Base-by-base conservation (phyloP, 2,888 invertebrate species). In the Drosophila borborema region DNA sequence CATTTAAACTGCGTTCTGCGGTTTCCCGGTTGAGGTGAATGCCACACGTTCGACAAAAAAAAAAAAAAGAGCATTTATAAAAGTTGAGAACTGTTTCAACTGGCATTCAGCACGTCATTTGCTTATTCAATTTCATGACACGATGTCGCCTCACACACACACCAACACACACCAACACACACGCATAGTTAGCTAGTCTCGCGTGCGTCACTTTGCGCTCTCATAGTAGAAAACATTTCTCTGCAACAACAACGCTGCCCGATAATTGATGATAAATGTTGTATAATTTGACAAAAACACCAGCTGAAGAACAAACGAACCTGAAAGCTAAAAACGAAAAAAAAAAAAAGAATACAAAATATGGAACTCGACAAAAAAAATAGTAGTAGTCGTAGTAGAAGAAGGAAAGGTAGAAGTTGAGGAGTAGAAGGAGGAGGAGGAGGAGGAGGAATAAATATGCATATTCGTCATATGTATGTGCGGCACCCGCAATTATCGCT, bases 261-360 rank as follows among this genome's bases (percentile, higher is more conserved):
- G 90, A 92, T 91, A 91, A 91, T 91, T 91, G 91, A 90, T 92
- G 92, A 91, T 91, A 92, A 91, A 91, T 92, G 91, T 91, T 90
- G 81, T 91, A 88, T 90, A 91, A 91, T 92, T 92, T 91, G 91
- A 90, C 85, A 89, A 89, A 72, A 76, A 78, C 69, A 80, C 61
- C 54, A 65, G 68, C 58, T 65, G 74, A 82, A 60, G 56, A 63
- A 73, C 71, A 65, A 71, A 80, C 63, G 56, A 66, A 78, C 61
- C 71, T 70, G 56, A 48, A 70, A 58, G 41, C 48, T 48, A 46
- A 67, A 59, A 46, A 23, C 45, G 20, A 45, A 20, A 0, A 38
- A 38, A 45, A 20, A 0, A 38, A 38, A 41, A 51, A 16, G 9
- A 41, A n/a, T 51, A 58, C 28, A 61, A 63, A 63, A 62, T 68